Evolutionary conservation across 2,113 vertebrate genomes (phyloP).

Genomic region (Amphiprion ocellaris): DNA sequence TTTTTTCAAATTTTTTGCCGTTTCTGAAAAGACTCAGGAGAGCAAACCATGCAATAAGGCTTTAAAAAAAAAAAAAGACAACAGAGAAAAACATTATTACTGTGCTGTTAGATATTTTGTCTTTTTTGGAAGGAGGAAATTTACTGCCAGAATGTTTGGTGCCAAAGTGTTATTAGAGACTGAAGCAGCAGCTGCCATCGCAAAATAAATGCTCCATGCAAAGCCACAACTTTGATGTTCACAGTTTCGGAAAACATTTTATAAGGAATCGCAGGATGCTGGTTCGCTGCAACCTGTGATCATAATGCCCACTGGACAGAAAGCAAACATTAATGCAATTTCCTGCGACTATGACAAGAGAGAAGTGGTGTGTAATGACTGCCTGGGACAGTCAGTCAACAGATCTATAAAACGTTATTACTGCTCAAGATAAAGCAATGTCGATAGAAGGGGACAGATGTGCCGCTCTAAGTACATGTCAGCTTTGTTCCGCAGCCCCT

Average conservation of each 20-base stretch:
- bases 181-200: slow-evolving; percentile 77
- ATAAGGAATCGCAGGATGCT: slow-evolving; percentile 29
- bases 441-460: slow-evolving; percentile 62
- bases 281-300: slow-evolving; percentile 47
- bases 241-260: slow-evolving; percentile 68
- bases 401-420: slow-evolving; percentile 85
- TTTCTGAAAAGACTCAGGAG: slow-evolving; percentile 3
- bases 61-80: slow-evolving; percentile 13
- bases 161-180: slow-evolving; percentile 58
- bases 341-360: slow-evolving; percentile 67
- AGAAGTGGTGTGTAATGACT: slow-evolving; percentile 66
- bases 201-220: slow-evolving; percentile 71
- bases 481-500: slow-evolving; percentile 60
- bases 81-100: slow-evolving; percentile 20
- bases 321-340: slow-evolving; percentile 77
- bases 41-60: slow-evolving; percentile 27
- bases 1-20: not conserved
- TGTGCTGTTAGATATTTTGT: slow-evolving; percentile 27
- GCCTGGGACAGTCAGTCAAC: slow-evolving; percentile 71
- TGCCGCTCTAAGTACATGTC: slow-evolving; percentile 58
- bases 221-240: slow-evolving; percentile 66
- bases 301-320: slow-evolving; percentile 55
- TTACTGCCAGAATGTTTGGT: slow-evolving; percentile 59
- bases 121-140: not conserved
- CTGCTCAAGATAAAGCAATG: slow-evolving; percentile 68